Evolutionary conservation across 2,888 invertebrate species (phyloP), one percentile per base, ranked within the genome.

Genomic region (Phoronis australis): DNA sequence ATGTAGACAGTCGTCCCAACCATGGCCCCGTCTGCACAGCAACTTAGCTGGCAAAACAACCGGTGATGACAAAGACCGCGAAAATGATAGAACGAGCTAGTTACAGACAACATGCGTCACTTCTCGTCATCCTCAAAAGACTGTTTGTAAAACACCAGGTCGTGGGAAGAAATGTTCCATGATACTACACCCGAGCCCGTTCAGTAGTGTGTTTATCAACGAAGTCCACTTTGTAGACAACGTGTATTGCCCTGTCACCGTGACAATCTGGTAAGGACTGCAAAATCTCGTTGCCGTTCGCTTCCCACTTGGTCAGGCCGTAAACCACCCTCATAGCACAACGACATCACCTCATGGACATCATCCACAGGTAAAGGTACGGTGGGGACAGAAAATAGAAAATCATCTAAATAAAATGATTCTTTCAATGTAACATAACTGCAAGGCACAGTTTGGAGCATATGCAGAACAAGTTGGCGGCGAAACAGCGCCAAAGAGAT

Each of bases 21-120:
- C 52, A 24, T 52, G 12, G 20, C 53, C 45, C 26, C 26, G 5
- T 41, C 43, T 49, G 44, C 52, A 57, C 4, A 61, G 37, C 5
- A 23, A 20, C 40, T 52, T 57, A 18, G 55, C 55, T 18, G 37
- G 31, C 5, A 61, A 37, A 12, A 50, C 45, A 24, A 51, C 40
- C 23, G 52, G 58, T 18, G 55, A 31, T 9, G 51, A n/a, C n/a
- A 51, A 25, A 60, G 27, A 38, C 60, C 58, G 22, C 60, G 45
- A 18, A 56, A 56, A 42, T 55, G 56, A 42, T 46, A 60, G 20
- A 57, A 26, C 9, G 59, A 54, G 43, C 56, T 59, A 5, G 56
- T 48, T 9, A 50, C 45, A 1, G 55, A 51, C 9, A 60, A 45
- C 12, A 55, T 44, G 2, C 56, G 52, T 15, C 58, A n/a, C n/a